Percentiles rank a stretch among this genome's conserved stretches.
Evolutionary conservation across 1,140 invertebrate genomes (phyloP).

Genomic region (Magallana angulata): DNA sequence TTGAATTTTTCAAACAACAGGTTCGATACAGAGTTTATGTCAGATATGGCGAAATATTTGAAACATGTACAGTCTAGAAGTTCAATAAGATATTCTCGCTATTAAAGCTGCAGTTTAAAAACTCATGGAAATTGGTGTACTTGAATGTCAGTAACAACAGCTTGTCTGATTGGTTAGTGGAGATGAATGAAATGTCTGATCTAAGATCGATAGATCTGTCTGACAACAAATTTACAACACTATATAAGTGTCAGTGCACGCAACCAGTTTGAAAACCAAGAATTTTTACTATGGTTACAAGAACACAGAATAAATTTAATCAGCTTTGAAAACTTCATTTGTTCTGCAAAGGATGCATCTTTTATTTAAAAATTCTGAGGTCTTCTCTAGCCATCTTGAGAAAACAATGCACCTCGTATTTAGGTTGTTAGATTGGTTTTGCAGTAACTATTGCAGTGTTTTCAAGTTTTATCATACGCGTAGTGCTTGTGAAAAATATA

Average conservation of each 20-base stretch:
- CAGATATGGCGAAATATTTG: neutral
- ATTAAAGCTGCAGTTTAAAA: too few species aligned
- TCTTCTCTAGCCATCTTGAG: neutral
- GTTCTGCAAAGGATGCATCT: neutral
- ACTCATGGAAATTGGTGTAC: too few species aligned
- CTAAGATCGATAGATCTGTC: too few species aligned
- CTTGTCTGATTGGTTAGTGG: too few species aligned
- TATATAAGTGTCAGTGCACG: too few species aligned
- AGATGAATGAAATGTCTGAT: too few species aligned
- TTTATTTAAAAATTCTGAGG: neutral
- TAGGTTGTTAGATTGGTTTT: neutral
- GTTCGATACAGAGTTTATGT: neutral
- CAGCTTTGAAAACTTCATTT: neutral
- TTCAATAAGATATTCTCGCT: too few species aligned
- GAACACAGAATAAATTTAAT: neutral
- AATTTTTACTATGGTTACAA: neutral
- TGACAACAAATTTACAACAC: too few species aligned
- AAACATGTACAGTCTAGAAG: too few species aligned
- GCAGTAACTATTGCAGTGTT: neutral
- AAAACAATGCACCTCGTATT: neutral
- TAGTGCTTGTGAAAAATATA: too few species aligned
- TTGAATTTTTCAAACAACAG: neutral
- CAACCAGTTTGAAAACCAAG: neutral
- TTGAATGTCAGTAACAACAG: too few species aligned
- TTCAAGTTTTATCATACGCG: too few species aligned